Percentiles rank a stretch among this genome's conserved stretches.
phyloP scores from a whole-genome alignment of 1,140 invertebrate species.

The Pachypsylla venusta region DNA sequence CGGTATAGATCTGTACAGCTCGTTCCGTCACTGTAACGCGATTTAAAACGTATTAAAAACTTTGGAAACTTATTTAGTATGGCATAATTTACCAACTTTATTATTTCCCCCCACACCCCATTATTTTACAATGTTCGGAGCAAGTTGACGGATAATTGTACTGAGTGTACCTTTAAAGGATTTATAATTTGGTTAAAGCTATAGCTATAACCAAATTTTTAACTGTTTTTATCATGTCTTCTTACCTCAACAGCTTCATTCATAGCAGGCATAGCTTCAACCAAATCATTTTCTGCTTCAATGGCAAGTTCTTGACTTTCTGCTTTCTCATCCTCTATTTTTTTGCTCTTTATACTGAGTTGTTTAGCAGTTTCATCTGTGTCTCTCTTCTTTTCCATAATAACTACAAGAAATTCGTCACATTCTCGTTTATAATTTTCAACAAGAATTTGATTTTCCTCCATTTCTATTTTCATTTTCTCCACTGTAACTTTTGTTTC shows the following conservation, averaged over 20 bases:
- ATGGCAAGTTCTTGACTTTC: slow-evolving; percentile 63
- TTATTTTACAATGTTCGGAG: too few species aligned
- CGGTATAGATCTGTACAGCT: too few species aligned
- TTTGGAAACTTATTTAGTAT: too few species aligned
- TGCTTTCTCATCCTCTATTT: slow-evolving; percentile 61
- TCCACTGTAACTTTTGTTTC: slow-evolving; percentile 48
- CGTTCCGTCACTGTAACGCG: too few species aligned
- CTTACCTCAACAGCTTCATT: slow-evolving; percentile 59
- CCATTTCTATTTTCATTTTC: slow-evolving; percentile 41
- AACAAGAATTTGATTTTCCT: slow-evolving; percentile 21
- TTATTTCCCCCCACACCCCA: too few species aligned
- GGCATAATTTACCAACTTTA: too few species aligned
- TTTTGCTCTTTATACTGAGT: slow-evolving; percentile 45
- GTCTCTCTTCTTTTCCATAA: slow-evolving; percentile 58
- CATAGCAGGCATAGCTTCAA: slow-evolving; percentile 66
- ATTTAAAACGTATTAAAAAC: too few species aligned
- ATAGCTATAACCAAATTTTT: too few species aligned
- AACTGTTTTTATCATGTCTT: too few species aligned
- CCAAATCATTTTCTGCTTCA: slow-evolving; percentile 59
- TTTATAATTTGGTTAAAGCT: too few species aligned
- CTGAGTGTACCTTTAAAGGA: too few species aligned
- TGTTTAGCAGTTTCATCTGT: slow-evolving; percentile 60
- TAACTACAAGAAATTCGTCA: slow-evolving; percentile 55
- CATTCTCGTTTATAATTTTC: slow-evolving; percentile 34
- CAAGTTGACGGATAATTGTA: too few species aligned